Evolutionary conservation across 2,113 vertebrate genomes (phyloP), one percentile per base, ranked within the genome.

Genomic region (Myrmecobius fasciatus): DNA sequence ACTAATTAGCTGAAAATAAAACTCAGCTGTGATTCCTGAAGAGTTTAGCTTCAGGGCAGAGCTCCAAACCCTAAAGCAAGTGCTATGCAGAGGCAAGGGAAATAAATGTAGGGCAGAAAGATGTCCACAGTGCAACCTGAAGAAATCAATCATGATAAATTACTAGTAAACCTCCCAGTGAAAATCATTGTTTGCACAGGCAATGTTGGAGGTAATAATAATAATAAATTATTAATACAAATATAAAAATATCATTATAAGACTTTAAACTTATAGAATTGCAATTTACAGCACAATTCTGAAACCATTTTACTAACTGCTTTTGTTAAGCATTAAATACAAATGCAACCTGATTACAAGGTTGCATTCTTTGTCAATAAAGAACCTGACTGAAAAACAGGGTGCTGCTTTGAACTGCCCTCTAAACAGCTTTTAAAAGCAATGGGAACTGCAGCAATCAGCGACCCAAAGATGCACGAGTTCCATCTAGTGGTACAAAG

Each of bases 1-100:
- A 98, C 97, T 97, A 97, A 98, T 97, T 97, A 97, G 96, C 95
- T 92, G 94, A 96, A 97, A 97, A 94, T 89, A 92, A 97, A 96
- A 95, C 96, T 97, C 97, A 97, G 97, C 97, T 98, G 97, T 96
- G 95, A 97, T 96, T 97, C n/a, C 67, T 43, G 36, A 83, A 43
- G 67, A 83, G 67, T 83, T 83, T 83, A 43, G 67, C 67, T 83
- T 83, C n/a, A 83, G 67, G 67, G 67, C 67, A 83, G 43, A 83
- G 36, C 67, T 83, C 67, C 67, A 83, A 83, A 83, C 67, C 67
- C n/a, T 83, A 83, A 83, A 83, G 67, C 67, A 43, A 83, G 67
- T 24, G 67, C n/a, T 43, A 43, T 43, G 67, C n/a, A 8, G 67
- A 83, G 20, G 67, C 67, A 83, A n/a, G n/a, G n/a, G 9, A 51